A percentile compares a stretch with the other conserved stretches of the same genome.
These are phyloP conservation scores for Sebastes elongatus DNA, from an alignment of 2,797 vertebrate species.

Conservation along the genomic window DNA sequence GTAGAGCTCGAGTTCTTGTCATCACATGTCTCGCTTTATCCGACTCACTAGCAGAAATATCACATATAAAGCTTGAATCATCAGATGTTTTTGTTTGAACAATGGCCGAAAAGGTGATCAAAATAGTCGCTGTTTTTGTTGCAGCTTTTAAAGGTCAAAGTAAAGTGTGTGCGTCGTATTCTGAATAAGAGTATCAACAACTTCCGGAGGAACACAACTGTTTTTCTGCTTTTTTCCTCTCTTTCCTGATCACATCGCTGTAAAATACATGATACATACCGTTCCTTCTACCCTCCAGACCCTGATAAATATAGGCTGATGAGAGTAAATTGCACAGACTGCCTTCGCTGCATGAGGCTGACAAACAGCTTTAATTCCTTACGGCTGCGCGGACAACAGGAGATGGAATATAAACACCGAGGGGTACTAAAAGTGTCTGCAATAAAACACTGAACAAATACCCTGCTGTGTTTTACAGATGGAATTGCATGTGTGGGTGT, in stretches of 20 bases:
- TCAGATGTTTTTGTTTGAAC: not conserved
- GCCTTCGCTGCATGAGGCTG: constrained; percentile 60
- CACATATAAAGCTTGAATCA: not conserved
- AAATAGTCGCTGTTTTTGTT: not conserved
- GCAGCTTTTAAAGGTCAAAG: not conserved
- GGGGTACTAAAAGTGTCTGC: constrained; percentile 66
- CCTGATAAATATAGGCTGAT: constrained; percentile 70
- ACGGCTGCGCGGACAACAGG: constrained; percentile 58
- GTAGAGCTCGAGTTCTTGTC: not conserved
- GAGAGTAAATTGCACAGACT: constrained; percentile 71
- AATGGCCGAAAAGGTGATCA: not conserved
- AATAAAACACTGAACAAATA: constrained; percentile 70
- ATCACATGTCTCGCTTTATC: not conserved
- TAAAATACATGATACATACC: constrained; percentile 41
- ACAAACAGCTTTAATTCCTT: constrained; percentile 78
- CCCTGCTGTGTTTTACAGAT: constrained; percentile 61
- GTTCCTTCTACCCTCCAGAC: constrained; percentile 42
- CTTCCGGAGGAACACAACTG: not conserved
- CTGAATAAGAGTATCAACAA: not conserved
- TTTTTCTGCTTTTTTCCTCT: not conserved
- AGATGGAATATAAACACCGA: constrained; percentile 69
- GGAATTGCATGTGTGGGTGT: constrained; percentile 54
- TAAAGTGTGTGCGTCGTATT: not conserved
- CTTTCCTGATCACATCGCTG: constrained; percentile 6
- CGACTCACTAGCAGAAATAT: not conserved